phyloP scores from a whole-genome alignment of 2,888 invertebrate species.

The Idaea straminata region DNA sequence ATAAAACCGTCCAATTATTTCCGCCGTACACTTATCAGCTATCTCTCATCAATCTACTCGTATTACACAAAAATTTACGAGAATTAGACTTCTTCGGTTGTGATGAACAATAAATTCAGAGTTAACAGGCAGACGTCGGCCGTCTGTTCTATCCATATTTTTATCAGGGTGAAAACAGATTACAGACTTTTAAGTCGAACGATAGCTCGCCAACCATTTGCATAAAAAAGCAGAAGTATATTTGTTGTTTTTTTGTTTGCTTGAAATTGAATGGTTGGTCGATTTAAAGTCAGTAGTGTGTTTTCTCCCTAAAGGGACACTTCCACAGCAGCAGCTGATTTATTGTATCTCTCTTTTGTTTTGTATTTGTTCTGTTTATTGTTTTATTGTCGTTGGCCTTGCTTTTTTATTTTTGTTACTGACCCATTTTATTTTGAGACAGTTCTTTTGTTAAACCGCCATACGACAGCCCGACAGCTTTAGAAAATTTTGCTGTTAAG shows the following conservation, averaged over 20 bases:
- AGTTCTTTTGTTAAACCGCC: constrained; percentile 44
- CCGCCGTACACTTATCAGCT: constrained; percentile 61
- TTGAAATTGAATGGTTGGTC: not conserved
- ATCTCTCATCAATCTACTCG: constrained; percentile 69
- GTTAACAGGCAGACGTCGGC: constrained; percentile 61
- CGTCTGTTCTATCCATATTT: constrained; percentile 52
- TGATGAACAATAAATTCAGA: constrained; percentile 70
- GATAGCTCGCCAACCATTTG: constrained; percentile 27
- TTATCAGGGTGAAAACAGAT: constrained; percentile 20
- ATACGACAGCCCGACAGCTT: constrained; percentile 11
- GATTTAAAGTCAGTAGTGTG: not conserved
- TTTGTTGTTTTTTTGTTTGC: not conserved
- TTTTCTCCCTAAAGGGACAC: constrained; percentile 35
- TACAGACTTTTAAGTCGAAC: constrained; percentile 2
- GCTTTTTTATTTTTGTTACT: constrained; percentile 38
- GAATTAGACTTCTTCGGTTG: constrained; percentile 56
- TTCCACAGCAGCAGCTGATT: constrained; percentile 59
- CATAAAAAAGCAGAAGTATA: constrained; percentile 7
- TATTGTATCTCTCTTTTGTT: constrained; percentile 52
- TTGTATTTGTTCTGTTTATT: constrained; percentile 49
- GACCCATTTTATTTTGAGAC: constrained; percentile 39
- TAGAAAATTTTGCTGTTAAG: constrained; percentile 29
- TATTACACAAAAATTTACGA: constrained; percentile 72
- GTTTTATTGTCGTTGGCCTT: constrained; percentile 42
- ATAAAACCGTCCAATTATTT: constrained; percentile 71